phyloP scores from a whole-genome alignment of 2,113 vertebrate species.

The Cynocephalus volans region DNA sequence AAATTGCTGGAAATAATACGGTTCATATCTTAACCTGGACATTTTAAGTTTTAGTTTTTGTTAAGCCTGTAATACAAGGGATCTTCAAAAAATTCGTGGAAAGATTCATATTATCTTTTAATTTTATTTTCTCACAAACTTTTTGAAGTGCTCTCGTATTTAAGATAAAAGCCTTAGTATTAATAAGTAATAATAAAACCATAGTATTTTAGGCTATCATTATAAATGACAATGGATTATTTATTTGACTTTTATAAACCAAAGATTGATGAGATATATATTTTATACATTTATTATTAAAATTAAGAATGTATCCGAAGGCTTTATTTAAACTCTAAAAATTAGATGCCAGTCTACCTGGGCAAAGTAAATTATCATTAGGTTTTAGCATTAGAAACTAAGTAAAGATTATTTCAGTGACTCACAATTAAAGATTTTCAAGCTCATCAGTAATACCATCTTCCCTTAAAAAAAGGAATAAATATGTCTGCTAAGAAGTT shows the following conservation, averaged over 20 bases:
- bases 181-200: slow-evolving; percentile 13
- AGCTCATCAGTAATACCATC: slow-evolving; percentile 15
- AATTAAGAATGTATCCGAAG: slow-evolving; percentile 9
- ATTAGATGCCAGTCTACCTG: not conserved
- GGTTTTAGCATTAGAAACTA: slow-evolving; percentile 61
- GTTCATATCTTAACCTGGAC: not conserved
- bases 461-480: slow-evolving; percentile 33
- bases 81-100: no score
- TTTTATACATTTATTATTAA: not conserved
- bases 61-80: not conserved
- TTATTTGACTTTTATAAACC: slow-evolving; percentile 54
- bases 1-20: slow-evolving; percentile 3
- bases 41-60: slow-evolving; percentile 43
- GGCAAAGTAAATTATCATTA: not conserved
- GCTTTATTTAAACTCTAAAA: slow-evolving; percentile 37
- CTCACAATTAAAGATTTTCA: slow-evolving; percentile 41
- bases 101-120: no score
- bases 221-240: not conserved
- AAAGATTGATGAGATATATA: not conserved
- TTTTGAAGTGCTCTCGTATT: not conserved
- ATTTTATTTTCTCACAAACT: no score
- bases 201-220: slow-evolving; percentile 26
- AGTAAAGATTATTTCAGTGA: slow-evolving; percentile 46
- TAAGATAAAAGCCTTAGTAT: slow-evolving; percentile 34
- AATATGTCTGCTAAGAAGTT: not conserved